Base-by-base conservation (phyloP, 2,888 invertebrate species). In the Machimus rusticus region DNA sequence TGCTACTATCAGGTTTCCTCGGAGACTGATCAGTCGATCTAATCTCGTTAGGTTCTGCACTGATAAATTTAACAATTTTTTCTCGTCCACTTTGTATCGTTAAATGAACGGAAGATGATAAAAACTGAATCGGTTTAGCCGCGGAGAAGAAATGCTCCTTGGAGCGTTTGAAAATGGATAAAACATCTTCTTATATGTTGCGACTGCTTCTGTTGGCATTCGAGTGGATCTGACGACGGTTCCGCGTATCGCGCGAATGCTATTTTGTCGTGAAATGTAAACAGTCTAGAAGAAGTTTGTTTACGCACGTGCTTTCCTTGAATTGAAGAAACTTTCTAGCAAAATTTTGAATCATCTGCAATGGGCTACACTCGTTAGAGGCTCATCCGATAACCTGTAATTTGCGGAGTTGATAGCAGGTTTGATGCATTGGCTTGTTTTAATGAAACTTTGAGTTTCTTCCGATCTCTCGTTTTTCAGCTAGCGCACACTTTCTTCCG, bases 41-140 rank as follows among this genome's bases (percentile, higher is more conserved):
- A 84, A 66, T 46, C 82, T 84, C 66, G 66, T 84, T 84, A 66
- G 66, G 82, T 84, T 84, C 82, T 84, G 82, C 82, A 57, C 82
- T 84, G 66, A 84, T 84, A 84, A 84, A 12, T 84, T 84, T 37
- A 66, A n/a, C 39, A 39, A 57, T 57, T n/a, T 46, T 46, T 43
- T 39, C 14, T n/a, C 39, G 46, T 79, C 37, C 37, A 37, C 76
- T 76, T 79, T 28, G 51, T 39, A 51, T 79, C 46, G 79, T 79
- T 79, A 79, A 79, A 79, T 79, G 51, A 79, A 79, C 79, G 51
- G 79, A 79, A 79, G 51, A 79, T 79, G 28, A 79, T 79, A 79
- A 79, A 79, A 79, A 79, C 51, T 79, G 51, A 79, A 46, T 79
- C 79, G 51, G 37, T 51, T 79, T 79, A 79, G 31, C 51, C 51